Evolutionary conservation across 2,113 vertebrate species (phyloP), one percentile per base, ranked within the genome.

Genomic region (Periophthalmodon schlosseri): DNA sequence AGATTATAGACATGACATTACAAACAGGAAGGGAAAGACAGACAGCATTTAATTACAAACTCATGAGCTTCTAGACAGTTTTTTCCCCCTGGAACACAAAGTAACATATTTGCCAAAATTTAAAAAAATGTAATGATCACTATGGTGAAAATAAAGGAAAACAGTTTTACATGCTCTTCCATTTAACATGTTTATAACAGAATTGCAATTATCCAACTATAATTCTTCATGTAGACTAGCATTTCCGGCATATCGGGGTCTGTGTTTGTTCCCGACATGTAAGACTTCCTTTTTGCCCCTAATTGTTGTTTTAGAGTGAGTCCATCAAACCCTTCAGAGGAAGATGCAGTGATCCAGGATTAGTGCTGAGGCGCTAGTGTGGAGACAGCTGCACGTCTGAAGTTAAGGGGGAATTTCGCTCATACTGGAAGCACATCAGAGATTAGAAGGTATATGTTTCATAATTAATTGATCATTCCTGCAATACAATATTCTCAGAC

Each of bases 241-340:
- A 15, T 63, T 63, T 63, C 60, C 60, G 60, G 28, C 14, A 28
- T 15, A 63, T 33, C 18, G 15, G 14, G 23, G 15, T 28, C 14
- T 33, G 23, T 63, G 28, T 63, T 18, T 63, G 60, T 34, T 34
- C 28, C 60, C 18, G 28, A 63, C 15, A 63, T 63, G 60, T 16
- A 34, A 33, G 28, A 63, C 60, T 63, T 63, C 60, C 60, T 63
- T 33, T 63, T 63, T 63, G 15, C 60, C 60, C 6, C 28, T 63
- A 63, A 63, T 34, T 63, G 60, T 34, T 63, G 28, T 63, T 63
- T 34, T 63, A 61, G 24, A 18, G 58, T 15, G 57, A 60, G 23
- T 60, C 57, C 57, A 60, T 63, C 28, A 34, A 63, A 63, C 24
- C 60, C 60, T 63, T 63, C 60, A 63, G 60, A 63, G 60, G 60